Percentiles rank a stretch among this genome's conserved stretches.
These are phyloP conservation scores for Hippocampus kuda DNA, from an alignment of 2,797 vertebrate species.

Conservation along the genomic window DNA sequence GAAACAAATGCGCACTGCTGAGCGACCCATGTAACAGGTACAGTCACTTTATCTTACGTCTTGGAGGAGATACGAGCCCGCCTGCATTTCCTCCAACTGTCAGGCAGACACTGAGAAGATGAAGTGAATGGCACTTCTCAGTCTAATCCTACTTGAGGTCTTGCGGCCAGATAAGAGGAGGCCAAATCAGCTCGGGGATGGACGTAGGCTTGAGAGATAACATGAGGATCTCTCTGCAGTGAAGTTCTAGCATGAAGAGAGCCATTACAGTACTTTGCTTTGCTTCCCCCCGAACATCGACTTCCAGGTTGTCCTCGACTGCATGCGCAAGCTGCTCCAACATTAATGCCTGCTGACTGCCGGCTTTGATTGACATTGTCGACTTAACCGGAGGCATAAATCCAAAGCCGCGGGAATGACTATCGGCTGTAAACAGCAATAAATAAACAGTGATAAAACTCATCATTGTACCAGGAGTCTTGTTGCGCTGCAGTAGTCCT, in stretches of 20 bases:
- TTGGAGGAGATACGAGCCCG: too few species aligned
- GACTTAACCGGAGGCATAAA: conserved; percentile 40
- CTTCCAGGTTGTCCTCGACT: conserved; percentile 1
- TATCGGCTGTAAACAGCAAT: conserved; percentile 46
- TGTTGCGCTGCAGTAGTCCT: background rate
- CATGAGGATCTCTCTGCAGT: too few species aligned
- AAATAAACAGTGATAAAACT: conserved; percentile 49
- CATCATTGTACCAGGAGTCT: conserved; percentile 17
- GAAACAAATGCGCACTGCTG: background rate
- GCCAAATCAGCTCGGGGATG: conserved; percentile 37
- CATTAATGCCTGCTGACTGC: conserved; percentile 27
- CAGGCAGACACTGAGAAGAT: conserved; percentile 40
- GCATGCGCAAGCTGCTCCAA: conserved; percentile 8
- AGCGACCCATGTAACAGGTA: too few species aligned
- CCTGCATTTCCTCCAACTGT: conserved; percentile 25
- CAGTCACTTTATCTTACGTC: too few species aligned
- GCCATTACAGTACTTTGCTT: background rate
- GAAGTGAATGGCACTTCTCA: conserved; percentile 59
- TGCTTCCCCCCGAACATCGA: background rate
- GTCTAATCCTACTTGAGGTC: conserved; percentile 56
- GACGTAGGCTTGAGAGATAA: too few species aligned
- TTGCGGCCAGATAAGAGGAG: conserved; percentile 51
- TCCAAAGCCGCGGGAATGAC: conserved; percentile 43
- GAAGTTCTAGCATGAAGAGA: background rate
- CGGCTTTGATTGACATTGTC: conserved; percentile 52